Percentiles rank a stretch among this genome's conserved stretches.
Conservation (phyloP, 37 sponge, comb jelly and placozoan species). For the Aplysina aerophoba region DNA sequence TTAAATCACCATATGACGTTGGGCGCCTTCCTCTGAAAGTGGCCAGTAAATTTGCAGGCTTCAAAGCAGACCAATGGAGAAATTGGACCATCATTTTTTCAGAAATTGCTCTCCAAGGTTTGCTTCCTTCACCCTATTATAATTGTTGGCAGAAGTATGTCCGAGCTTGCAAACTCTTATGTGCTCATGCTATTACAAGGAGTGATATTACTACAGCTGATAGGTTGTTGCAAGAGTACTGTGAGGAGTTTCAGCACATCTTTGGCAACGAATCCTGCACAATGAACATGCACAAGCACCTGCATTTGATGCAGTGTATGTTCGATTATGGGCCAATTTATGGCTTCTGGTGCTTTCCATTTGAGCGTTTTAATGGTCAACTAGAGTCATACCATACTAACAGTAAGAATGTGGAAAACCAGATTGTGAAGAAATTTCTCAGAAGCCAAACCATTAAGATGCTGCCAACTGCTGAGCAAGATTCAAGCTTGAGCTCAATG, state of each 20-base stretch:
- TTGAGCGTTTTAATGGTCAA: slow-evolving; percentile 63
- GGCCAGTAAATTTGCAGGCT: slow-evolving; percentile 4
- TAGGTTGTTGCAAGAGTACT: slow-evolving; percentile 23
- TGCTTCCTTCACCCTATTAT: slow-evolving; percentile 16
- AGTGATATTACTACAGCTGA: slow-evolving; percentile 45
- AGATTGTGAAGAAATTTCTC: slow-evolving; percentile 48
- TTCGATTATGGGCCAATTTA: slow-evolving; percentile 64
- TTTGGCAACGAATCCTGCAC: slow-evolving; percentile 51
- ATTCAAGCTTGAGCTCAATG: too few relatives aligned
- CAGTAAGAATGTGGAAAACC: slow-evolving; percentile 44
- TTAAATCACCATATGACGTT: slow-evolving; percentile 6
- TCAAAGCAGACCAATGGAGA: slow-evolving; percentile 63
- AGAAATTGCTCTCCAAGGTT: slow-evolving; percentile 7
- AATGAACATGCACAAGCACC: slow-evolving; percentile 55
- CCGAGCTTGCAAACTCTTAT: slow-evolving; percentile 19
- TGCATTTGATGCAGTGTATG: slow-evolving; percentile 45
- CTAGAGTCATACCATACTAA: slow-evolving; percentile 51
- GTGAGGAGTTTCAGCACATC: slow-evolving; percentile 22
- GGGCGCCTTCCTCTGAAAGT: slow-evolving; percentile 51
- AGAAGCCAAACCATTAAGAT: background rate
- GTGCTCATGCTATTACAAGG: background rate
- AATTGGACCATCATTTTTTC: slow-evolving; percentile 46
- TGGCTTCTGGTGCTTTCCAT: slow-evolving; percentile 64
- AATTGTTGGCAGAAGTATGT: slow-evolving; percentile 49
- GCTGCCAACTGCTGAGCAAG: too few relatives aligned